These are phyloP conservation scores for Polyommatus icarus DNA, from an alignment of 2,888 invertebrate genomes.

Conservation along the genomic window DNA sequence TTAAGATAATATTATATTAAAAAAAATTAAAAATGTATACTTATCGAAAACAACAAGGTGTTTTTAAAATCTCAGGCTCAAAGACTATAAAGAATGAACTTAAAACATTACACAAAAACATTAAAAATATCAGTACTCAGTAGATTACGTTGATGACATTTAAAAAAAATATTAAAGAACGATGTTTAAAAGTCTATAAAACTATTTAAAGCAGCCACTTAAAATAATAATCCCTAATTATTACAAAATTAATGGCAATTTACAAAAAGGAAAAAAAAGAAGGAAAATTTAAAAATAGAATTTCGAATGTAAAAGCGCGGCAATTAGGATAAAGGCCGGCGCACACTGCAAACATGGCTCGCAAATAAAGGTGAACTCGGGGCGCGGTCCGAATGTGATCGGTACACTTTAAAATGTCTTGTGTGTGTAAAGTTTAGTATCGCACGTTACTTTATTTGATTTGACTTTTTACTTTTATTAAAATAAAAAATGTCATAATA, in stretches of 20 bases:
- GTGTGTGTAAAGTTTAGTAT: slow-evolving; percentile 10
- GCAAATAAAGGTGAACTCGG: slow-evolving; percentile 46
- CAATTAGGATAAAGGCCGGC: slow-evolving; percentile 48
- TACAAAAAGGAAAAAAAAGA: background rate
- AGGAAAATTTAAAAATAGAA: slow-evolving; percentile 25
- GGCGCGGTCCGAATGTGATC: slow-evolving; percentile 41
- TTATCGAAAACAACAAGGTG: too few species aligned
- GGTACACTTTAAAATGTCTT: slow-evolving; percentile 32
- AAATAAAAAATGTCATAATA: too few species aligned
- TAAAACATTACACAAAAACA: background rate
- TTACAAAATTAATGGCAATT: slow-evolving; percentile 9
- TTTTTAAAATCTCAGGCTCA: too few species aligned
- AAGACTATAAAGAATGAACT: background rate
- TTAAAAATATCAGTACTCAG: background rate
- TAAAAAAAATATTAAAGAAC: background rate
- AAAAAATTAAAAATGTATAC: too few species aligned
- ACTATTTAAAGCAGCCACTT: background rate
- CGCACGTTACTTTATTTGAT: background rate
- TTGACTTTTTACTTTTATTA: background rate
- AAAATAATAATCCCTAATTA: background rate
- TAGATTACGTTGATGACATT: background rate
- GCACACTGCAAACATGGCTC: slow-evolving; percentile 45
- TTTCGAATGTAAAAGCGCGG: slow-evolving; percentile 37
- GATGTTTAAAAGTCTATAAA: background rate
- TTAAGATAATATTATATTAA: too few species aligned